Percentiles rank a stretch among this genome's conserved stretches.
Conservation (phyloP, 1,140 invertebrate genomes). For the Brachionus plicatilis region DNA sequence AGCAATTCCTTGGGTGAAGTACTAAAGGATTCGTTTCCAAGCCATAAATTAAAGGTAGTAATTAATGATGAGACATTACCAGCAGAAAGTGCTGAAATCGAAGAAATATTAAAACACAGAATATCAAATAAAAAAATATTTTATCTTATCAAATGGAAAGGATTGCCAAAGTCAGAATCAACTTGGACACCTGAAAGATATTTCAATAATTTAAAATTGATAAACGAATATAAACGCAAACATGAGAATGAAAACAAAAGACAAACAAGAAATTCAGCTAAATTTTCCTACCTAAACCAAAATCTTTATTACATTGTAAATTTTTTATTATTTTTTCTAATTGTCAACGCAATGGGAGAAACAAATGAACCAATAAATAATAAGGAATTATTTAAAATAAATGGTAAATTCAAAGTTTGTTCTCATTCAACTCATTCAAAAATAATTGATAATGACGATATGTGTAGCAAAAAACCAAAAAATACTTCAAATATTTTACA, state of each 20-base stretch:
- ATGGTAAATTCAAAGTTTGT: not conserved
- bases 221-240: not conserved
- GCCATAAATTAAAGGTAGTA: not conserved
- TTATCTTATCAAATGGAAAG: too few species aligned
- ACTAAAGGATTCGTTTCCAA: not conserved
- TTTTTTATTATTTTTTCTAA: not conserved
- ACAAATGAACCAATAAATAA: not conserved
- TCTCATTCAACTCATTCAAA: not conserved
- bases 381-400: not conserved
- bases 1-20: not conserved
- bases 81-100: not conserved
- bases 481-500: too few species aligned
- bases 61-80: not conserved
- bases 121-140: not conserved
- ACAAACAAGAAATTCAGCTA: too few species aligned
- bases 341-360: not conserved
- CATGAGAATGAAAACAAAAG: not conserved
- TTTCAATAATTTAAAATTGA: not conserved
- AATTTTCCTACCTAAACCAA: too few species aligned
- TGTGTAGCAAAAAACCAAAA: not conserved
- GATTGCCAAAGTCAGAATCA: not conserved
- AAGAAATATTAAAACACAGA: not conserved
- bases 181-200: not conserved
- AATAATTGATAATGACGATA: not conserved
- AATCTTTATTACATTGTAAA: not conserved